phyloP scores from a whole-genome alignment of 2,113 vertebrate species.

The Cynopterus brachyotis region DNA sequence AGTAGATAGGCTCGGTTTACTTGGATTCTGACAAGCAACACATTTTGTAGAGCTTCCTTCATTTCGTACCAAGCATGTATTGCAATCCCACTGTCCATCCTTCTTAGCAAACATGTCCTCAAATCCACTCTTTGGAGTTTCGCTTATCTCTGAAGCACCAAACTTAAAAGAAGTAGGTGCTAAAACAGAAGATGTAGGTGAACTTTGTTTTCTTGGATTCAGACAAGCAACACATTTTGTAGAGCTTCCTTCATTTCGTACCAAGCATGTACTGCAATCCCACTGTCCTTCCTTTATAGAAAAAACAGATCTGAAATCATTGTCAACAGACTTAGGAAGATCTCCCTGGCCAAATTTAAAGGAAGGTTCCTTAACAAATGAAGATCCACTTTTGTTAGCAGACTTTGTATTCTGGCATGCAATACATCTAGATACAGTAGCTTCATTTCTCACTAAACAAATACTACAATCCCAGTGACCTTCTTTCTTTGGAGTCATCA shows the following conservation, averaged over 20 bases:
- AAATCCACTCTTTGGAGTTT: constrained; percentile 71
- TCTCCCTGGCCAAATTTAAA: constrained; percentile 86
- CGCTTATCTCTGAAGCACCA: constrained; percentile 71
- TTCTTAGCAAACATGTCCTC: constrained; percentile 79
- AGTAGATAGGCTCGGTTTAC: constrained; percentile 38
- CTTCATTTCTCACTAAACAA: constrained; percentile 87
- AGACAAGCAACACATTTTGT: constrained; percentile 85
- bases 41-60: constrained; percentile 82
- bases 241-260: constrained; percentile 85
- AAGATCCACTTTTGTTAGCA: constrained; percentile 42
- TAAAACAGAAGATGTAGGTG: constrained; percentile 12
- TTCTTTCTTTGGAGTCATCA: constrained; percentile 86
- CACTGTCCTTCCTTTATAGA: constrained; percentile 85
- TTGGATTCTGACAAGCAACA: constrained; percentile 82
- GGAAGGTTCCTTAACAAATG: constrained; percentile 64
- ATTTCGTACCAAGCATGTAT: constrained; percentile 84
- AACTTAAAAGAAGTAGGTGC: constrained; percentile 81
- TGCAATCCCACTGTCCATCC: constrained; percentile 88
- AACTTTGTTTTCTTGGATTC: constrained; percentile 74
- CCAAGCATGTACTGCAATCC: constrained; percentile 86
- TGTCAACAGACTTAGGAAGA: constrained; percentile 70
- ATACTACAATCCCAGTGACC: constrained; percentile 89
- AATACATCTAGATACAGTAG: constrained; percentile 79
- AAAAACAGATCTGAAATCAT: constrained; percentile 76
- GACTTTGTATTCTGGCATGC: constrained; percentile 86